phyloP scores from a whole-genome alignment of 2,888 invertebrate species.

The Lasioglossum malachurum region DNA sequence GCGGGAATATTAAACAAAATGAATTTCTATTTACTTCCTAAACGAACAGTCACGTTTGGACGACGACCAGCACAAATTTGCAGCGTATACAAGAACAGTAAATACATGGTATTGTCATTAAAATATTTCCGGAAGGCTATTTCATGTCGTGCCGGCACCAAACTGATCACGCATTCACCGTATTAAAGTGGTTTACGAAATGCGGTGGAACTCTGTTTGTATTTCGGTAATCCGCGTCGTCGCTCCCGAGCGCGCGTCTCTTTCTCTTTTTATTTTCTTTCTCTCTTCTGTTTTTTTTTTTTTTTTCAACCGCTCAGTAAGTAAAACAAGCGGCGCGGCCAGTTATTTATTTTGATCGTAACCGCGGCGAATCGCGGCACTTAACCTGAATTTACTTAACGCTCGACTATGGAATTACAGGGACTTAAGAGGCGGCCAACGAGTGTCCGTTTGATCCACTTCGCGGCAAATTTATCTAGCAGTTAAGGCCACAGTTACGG shows the following conservation, averaged over 20 bases:
- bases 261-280: not conserved
- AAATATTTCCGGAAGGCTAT: not conserved
- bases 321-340: not conserved
- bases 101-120: not conserved
- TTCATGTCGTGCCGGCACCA: not conserved
- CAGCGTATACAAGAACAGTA: not conserved
- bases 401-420: slow-evolving; percentile 39
- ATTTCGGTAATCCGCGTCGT: not conserved
- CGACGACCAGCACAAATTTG: not conserved
- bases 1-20: not conserved
- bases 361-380: not conserved
- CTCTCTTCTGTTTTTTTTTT: fast-evolving
- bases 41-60: not conserved
- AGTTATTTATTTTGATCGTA: slow-evolving; percentile 31
- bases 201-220: not conserved
- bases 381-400: slow-evolving; percentile 40
- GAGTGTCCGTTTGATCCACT: slow-evolving; percentile 52
- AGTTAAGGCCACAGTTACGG: slow-evolving; percentile 56
- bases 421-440: slow-evolving; percentile 38
- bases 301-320: not conserved
- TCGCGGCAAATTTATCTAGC: slow-evolving; percentile 58
- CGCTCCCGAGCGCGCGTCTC: not conserved
- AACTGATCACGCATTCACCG: not conserved
- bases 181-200: not conserved
- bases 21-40: not conserved